A percentile compares a stretch with the other conserved stretches of the same genome.
Conservation (phyloP, 1,140 invertebrate species). For the Stegodyphus dumicola region DNA sequence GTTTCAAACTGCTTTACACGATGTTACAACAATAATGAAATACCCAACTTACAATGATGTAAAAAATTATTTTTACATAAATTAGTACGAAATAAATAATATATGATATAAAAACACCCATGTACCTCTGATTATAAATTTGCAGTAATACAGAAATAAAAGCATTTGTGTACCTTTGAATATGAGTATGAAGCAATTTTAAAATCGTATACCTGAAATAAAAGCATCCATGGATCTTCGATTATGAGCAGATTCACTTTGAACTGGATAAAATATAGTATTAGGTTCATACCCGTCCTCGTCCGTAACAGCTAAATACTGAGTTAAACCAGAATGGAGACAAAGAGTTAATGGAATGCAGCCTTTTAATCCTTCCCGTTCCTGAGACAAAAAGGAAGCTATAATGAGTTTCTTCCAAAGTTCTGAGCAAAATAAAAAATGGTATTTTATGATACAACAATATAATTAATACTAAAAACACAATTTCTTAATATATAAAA, state of each 20-base stretch:
- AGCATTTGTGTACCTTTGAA: slow-evolving; percentile 3
- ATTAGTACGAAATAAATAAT: not conserved
- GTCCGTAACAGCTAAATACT: slow-evolving; percentile 62
- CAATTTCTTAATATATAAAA: too few relatives aligned
- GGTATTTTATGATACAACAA: too few relatives aligned
- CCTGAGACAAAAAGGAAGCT: slow-evolving; percentile 6
- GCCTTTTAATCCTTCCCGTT: slow-evolving; percentile 48
- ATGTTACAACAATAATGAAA: too few relatives aligned
- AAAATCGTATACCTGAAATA: slow-evolving; percentile 29
- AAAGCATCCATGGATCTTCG: slow-evolving; percentile 32
- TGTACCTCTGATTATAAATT: not conserved
- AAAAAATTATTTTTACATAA: too few relatives aligned
- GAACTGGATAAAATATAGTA: slow-evolving; percentile 62
- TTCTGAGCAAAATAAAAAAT: too few relatives aligned
- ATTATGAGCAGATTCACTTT: slow-evolving; percentile 8
- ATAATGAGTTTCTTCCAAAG: too few relatives aligned
- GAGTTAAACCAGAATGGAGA: slow-evolving; percentile 56
- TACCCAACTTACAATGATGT: too few relatives aligned
- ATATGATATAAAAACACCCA: slow-evolving; percentile 22
- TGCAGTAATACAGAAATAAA: slow-evolving; percentile 40
- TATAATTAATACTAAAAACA: too few relatives aligned
- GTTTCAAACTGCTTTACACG: too few relatives aligned
- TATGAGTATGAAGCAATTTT: not conserved
- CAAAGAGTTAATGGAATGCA: slow-evolving; percentile 63
- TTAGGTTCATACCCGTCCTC: slow-evolving; percentile 57